Percentiles rank a stretch among this genome's conserved stretches.
Evolutionary conservation across 64 coral and sea anemone species (phyloP).

Genomic region (Dendrophyllia cribrosa): DNA sequence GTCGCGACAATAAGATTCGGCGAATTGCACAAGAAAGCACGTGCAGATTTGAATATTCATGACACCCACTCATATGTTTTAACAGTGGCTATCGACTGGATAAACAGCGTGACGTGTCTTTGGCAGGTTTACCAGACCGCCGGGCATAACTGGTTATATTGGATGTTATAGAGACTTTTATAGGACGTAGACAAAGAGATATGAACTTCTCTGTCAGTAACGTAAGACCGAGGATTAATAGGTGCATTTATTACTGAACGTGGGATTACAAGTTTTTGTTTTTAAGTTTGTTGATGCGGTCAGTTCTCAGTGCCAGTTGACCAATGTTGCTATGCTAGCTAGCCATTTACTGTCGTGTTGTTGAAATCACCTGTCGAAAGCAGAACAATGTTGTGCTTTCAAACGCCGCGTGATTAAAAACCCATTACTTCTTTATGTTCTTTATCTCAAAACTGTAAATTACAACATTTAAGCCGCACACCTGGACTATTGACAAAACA

Average conservation of each 20-base stretch:
- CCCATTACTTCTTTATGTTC: background rate
- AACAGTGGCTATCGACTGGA: background rate
- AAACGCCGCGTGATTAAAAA: background rate
- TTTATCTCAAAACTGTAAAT: background rate
- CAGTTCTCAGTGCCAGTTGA: no score
- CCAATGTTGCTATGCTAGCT: background rate
- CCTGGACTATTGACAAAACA: background rate
- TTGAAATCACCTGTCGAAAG: background rate
- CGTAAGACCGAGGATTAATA: background rate
- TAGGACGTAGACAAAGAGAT: background rate
- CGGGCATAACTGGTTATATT: background rate
- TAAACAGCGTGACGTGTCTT: background rate
- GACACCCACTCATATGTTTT: background rate
- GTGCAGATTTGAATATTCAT: conserved; percentile 45
- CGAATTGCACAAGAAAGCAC: background rate
- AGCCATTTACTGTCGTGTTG: background rate
- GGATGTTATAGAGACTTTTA: background rate
- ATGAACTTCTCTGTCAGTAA: background rate
- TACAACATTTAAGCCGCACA: background rate
- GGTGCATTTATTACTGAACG: no score
- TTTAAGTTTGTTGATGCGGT: no score
- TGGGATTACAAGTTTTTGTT: no score
- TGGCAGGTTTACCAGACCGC: background rate
- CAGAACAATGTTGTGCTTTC: background rate
- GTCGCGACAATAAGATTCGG: background rate